Evolutionary conservation across 2,113 vertebrate genomes (phyloP).

Genomic region (Probosciger aterrimus): DNA sequence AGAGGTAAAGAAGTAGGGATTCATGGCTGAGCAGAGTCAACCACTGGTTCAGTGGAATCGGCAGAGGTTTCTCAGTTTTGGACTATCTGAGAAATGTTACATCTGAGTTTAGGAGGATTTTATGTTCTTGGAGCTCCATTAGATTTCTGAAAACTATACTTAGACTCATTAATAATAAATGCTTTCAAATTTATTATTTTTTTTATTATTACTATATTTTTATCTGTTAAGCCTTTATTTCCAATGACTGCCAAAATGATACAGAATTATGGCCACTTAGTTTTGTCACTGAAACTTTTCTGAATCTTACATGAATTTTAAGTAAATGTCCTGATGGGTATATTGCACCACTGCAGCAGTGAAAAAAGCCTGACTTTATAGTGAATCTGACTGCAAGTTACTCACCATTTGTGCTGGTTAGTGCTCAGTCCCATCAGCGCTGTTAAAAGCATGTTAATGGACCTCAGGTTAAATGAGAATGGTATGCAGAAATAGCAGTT

Average conservation of each 20-base stretch:
- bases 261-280: neutral
- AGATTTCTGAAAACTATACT: neutral
- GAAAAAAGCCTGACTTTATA: neutral
- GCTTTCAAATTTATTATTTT: neutral
- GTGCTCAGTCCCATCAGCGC: neutral
- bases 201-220: neutral
- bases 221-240: neutral
- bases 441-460: neutral
- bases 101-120: neutral
- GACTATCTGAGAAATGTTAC: neutral
- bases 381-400: neutral
- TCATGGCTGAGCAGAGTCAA: neutral
- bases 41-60: accelerated
- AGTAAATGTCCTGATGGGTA: neutral
- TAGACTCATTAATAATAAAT: neutral
- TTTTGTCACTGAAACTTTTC: neutral
- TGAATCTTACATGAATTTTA: neutral
- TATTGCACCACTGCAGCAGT: neutral
- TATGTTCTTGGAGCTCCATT: neutral
- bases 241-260: neutral
- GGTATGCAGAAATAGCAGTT: neutral
- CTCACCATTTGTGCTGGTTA: neutral
- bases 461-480: neutral
- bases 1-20: neutral
- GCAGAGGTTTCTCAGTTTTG: neutral